Conservation (phyloP, 2,113 vertebrate species). For the Aspiorhynchus laticeps region DNA sequence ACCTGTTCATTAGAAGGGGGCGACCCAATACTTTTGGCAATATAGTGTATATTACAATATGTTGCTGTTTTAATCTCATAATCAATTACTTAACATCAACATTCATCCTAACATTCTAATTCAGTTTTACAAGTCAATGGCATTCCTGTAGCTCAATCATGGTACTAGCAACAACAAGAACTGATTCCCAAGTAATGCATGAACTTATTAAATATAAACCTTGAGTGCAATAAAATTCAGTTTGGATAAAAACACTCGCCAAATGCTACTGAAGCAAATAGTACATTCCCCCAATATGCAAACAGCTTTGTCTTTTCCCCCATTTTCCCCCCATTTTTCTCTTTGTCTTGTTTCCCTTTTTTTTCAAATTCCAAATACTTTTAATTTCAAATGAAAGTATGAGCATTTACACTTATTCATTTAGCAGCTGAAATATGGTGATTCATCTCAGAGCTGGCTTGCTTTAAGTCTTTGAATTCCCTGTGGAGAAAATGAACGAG, state of each 20-base stretch:
- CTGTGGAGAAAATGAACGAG: neutral
- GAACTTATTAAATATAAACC: neutral
- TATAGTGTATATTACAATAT: neutral
- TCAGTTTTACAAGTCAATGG: neutral
- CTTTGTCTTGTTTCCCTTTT: neutral
- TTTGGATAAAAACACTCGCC: neutral
- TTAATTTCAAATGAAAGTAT: neutral
- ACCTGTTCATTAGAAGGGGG: no score
- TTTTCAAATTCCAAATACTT: neutral
- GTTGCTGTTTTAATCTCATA: neutral
- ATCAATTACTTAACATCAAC: no score
- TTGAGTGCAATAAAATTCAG: neutral
- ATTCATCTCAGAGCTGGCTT: neutral
- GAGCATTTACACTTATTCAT: neutral
- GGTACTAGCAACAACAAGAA: neutral
- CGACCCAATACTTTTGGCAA: no score
- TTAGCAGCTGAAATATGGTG: neutral
- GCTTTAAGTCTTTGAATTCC: neutral
- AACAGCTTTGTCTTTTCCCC: no score
- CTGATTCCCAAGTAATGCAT: neutral
- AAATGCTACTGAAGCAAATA: neutral
- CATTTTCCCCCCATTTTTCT: no score
- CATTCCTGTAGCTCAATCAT: neutral
- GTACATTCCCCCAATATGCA: no score
- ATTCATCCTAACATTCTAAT: neutral